These are phyloP conservation scores for Emydocephalus ijimae DNA, from an alignment of 2,113 vertebrate genomes.

Conservation along the genomic window DNA sequence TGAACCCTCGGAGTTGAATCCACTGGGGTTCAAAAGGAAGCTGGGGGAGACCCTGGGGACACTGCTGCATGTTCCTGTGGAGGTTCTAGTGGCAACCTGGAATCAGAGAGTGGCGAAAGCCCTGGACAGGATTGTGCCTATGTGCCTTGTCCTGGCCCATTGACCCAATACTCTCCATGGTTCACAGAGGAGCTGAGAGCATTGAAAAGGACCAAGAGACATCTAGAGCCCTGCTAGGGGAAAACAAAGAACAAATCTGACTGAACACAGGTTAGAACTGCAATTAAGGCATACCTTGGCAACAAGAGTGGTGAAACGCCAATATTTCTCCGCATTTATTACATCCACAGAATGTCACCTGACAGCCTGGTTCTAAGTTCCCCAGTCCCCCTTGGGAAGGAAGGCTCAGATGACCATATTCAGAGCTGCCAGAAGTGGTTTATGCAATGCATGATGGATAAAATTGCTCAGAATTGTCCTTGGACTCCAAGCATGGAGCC, in stretches of 20 bases:
- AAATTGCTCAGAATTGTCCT: neutral
- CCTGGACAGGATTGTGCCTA: neutral
- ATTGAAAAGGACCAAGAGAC: too few species aligned
- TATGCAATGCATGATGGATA: neutral
- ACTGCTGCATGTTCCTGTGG: neutral
- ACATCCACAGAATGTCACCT: too few species aligned
- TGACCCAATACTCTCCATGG: too few species aligned
- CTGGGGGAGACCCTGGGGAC: neutral
- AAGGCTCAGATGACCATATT: neutral
- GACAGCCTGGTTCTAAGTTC: neutral
- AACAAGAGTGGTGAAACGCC: neutral
- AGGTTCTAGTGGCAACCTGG: neutral
- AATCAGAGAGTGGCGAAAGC: neutral
- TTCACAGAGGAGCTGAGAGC: too few species aligned
- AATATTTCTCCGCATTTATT: neutral
- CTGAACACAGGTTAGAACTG: neutral
- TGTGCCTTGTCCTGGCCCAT: too few species aligned
- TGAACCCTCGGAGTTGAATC: neutral
- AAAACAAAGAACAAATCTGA: too few species aligned
- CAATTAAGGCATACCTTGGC: neutral
- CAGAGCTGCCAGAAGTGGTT: neutral
- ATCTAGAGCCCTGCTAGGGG: too few species aligned
- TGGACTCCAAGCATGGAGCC: neutral
- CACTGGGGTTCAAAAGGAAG: neutral
- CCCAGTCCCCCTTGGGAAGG: neutral